Conservation (phyloP, 2,113 vertebrate genomes). For the Pimephales promelas region DNA sequence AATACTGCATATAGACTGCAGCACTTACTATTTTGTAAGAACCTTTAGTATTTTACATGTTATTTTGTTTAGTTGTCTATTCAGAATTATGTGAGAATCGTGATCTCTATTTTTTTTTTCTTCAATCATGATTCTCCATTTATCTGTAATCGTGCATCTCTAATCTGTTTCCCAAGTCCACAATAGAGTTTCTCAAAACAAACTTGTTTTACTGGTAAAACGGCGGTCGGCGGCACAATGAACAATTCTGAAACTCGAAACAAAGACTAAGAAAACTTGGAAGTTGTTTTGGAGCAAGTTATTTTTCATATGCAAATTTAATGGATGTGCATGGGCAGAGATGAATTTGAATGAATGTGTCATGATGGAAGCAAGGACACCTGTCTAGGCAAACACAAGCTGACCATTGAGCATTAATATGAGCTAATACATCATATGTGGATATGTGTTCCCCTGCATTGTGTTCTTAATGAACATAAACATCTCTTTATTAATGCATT, state of each 20-base stretch:
- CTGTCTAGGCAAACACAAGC: constrained; percentile 1
- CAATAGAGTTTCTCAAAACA: neutral
- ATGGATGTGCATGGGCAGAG: neutral
- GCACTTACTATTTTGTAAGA: too few species aligned
- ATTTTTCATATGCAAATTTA: constrained; percentile 53
- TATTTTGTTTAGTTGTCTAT: too few species aligned
- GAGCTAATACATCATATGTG: neutral
- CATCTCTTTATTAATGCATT: neutral
- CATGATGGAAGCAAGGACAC: neutral
- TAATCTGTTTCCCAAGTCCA: neutral
- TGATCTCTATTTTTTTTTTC: too few species aligned
- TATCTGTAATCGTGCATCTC: too few species aligned
- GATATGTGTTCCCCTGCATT: neutral
- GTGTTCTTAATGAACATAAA: neutral
- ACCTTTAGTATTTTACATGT: too few species aligned
- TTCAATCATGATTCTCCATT: too few species aligned
- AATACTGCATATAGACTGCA: too few species aligned
- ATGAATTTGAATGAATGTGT: constrained; percentile 37
- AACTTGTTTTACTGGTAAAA: neutral
- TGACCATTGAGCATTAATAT: neutral
- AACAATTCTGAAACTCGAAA: neutral
- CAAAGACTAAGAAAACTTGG: neutral
- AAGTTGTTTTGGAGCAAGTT: neutral
- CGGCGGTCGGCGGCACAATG: too few species aligned
- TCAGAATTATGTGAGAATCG: too few species aligned